Base-by-base conservation (phyloP, 2,113 vertebrate genomes). In the Microtus oregoni region DNA sequence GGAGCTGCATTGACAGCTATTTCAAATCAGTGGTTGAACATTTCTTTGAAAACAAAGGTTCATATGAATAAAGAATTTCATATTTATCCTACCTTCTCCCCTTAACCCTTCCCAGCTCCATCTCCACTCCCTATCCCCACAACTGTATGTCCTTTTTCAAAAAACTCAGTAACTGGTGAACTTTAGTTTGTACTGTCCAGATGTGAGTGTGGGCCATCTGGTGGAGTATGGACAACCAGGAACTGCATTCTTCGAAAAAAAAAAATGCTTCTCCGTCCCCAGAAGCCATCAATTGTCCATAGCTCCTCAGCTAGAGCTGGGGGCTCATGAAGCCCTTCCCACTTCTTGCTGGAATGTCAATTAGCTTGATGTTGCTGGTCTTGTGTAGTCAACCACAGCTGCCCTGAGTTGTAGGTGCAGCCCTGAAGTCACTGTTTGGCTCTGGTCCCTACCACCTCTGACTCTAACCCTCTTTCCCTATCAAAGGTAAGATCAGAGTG, bases 21-120 rank as follows among this genome's bases (percentile, higher is more conserved):
- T 95, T 95, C 73, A 94, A 79, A 86, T 85, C 72, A 94, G 65
- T 78, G 65, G 70, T 38, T 65, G 86, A 92, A 47, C 68, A 61
- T 94, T 89, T 15, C 24, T 81, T 97, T 90, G 65, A 92, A 96
- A 96, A 52, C 75, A 35, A 52, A 35, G 20, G n/a, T 38, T n/a
- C 61, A 13, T 24, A 41, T 41, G 38, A 38, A 82, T 82, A 28
- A n/a, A 41, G 13, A 41, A 41, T 63, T 83, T 83, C 22, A 41
- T 63, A 41, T 28, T 83, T 38, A 63, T 41, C 41, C 26, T 65
- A 17, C 81, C 24, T 41, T 85, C 58, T 44, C 58, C 58, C 38
- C 8, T 63, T 85, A 41, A 63, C 0, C 17, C 58, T 65, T 28
- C 58, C n/a, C 24, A 63, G 58, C 3, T 44, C 81, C 24, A 1